Base-by-base conservation (phyloP, 2,113 vertebrate genomes). In the Nyctibius bracteatus region DNA sequence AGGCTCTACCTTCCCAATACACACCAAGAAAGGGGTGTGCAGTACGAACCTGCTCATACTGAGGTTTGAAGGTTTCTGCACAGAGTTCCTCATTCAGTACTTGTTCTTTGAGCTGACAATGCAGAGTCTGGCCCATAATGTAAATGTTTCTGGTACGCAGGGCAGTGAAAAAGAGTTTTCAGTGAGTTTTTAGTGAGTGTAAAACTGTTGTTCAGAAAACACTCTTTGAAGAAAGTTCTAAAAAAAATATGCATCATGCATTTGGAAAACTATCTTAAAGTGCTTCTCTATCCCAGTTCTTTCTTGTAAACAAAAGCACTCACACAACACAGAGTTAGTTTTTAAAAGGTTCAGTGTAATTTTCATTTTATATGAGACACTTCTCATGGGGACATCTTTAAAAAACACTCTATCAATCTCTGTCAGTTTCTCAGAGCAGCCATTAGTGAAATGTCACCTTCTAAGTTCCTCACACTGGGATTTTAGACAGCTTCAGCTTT, bases 361-460 rank as follows among this genome's bases (percentile, higher is more conserved):
- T 97, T 96, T 95, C 52, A 86, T 91, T 96, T 96, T 90, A 71
- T 43, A n/a, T 39, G 59, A 65, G 68, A 87, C 72, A 25, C 54
- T 96, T 95, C 97, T 97, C 93, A 22, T 63, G 37, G 87, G 96
- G 57, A 86, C 86, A 91, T 97, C 77, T 96, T 96, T 68, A 86
- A 96, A 96, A 96, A 81, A 78, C 82, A 92, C 88, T 92, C 62
- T 89, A 97, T 98, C 97, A 94, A 96, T 98, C 98, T 98, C 88
- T 98, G 98, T 97, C 97, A 97, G 88, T 97, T 96, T 97, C 94
- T 92, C 96, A 77, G 70, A 93, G 72, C 62, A 97, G 94, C 85
- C 96, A 97, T 98, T 98, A 98, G 96, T 96, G 85, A 97, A 98
- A 98, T 98, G 97, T 98, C 98, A 98, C 97, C 97, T 98, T 98